Percentiles rank a stretch among this genome's conserved stretches.
Evolutionary conservation across 2,888 invertebrate genomes (phyloP).

Genomic region (Idaea dimidiata): DNA sequence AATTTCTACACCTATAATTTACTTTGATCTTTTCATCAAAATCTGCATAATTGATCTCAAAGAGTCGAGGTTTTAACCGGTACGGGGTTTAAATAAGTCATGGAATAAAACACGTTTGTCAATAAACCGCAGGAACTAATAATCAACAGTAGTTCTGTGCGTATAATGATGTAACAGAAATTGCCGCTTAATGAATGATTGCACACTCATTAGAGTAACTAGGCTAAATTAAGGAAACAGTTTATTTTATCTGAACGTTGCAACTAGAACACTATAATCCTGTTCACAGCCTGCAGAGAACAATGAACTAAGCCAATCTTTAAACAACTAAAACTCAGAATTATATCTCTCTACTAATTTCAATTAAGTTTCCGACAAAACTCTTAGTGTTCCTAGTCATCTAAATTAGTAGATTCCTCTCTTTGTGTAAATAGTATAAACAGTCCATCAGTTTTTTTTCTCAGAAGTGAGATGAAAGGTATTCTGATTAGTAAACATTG

Average conservation of each 20-base stretch:
- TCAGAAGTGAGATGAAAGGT: not conserved
- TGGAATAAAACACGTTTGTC: not conserved
- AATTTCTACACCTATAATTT: too few relatives aligned
- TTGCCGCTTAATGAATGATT: conserved; percentile 44
- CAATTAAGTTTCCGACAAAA: not conserved
- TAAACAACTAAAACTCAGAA: not conserved
- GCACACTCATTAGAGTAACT: conserved; percentile 48
- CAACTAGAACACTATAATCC: conserved; percentile 17
- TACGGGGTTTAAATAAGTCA: too few relatives aligned
- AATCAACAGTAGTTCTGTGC: not conserved
- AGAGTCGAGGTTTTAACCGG: too few relatives aligned
- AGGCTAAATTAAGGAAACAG: conserved; percentile 47
- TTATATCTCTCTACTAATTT: conserved; percentile 7
- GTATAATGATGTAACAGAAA: conserved; percentile 16
- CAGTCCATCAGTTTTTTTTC: not conserved
- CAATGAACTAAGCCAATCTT: conserved; percentile 31
- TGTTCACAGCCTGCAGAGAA: not conserved
- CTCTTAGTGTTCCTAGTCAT: not conserved
- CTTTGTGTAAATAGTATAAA: not conserved
- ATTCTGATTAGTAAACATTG: not conserved
- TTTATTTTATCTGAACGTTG: conserved; percentile 24
- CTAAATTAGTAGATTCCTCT: not conserved
- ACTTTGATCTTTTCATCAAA: too few relatives aligned
- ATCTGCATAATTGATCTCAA: too few relatives aligned
- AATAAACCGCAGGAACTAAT: not conserved